These are phyloP conservation scores for Melopsittacus undulatus DNA, from an alignment of 2,797 vertebrate genomes.

Conservation along the genomic window DNA sequence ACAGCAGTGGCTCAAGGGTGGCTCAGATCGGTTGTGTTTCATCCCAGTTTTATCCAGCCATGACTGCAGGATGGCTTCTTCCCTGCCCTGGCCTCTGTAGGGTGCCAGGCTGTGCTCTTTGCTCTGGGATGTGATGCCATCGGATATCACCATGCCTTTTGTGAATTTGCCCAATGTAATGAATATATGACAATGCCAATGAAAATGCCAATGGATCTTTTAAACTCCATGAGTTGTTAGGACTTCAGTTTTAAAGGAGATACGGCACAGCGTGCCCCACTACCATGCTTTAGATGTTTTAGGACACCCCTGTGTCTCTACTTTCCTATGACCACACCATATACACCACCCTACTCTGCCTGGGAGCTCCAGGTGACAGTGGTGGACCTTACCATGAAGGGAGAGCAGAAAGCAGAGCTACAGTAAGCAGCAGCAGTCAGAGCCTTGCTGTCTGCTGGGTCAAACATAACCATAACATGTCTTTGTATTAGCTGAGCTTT, in stretches of 20 bases:
- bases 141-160: not conserved
- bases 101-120: not conserved
- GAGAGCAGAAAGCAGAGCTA: not conserved
- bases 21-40: not conserved
- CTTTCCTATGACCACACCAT: not conserved
- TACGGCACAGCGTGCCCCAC: not conserved
- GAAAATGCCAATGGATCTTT: not conserved
- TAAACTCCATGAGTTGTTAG: not conserved
- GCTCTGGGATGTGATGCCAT: not conserved
- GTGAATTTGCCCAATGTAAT: not conserved
- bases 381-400: not conserved
- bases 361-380: not conserved
- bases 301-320: not conserved
- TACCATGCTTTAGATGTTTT: not conserved
- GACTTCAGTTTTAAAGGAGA: not conserved
- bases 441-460: not conserved
- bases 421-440: fast-evolving
- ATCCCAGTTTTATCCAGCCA: not conserved
- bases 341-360: not conserved
- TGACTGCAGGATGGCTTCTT: not conserved
- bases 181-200: not conserved
- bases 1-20: not conserved
- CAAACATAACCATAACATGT: not conserved
- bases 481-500: not conserved
- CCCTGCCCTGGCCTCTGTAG: not conserved